Conservation (phyloP, 92 coral and sea anemone genomes). For the Ricordea florida region DNA sequence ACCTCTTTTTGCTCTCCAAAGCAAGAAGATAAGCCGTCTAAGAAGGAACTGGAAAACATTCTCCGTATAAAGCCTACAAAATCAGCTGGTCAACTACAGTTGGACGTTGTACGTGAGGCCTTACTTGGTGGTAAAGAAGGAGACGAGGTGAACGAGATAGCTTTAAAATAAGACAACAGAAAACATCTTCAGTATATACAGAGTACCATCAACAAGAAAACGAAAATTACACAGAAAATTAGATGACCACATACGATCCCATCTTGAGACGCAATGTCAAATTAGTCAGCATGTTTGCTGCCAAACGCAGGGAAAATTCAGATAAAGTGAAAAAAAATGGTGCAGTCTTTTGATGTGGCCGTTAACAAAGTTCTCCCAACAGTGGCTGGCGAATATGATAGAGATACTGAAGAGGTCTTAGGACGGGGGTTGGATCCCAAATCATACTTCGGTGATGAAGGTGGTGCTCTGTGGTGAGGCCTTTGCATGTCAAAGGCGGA, state of each 20-base stretch:
- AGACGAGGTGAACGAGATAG: constrained; percentile 3
- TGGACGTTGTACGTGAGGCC: constrained; percentile 38
- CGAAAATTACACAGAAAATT: constrained; percentile 17
- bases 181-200: constrained; percentile 11
- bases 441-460: constrained; percentile 58
- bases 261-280: constrained; percentile 41
- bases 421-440: constrained; percentile 41
- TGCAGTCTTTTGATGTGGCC: constrained; percentile 20
- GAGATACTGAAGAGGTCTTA: neutral
- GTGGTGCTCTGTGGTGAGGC: constrained; percentile 61
- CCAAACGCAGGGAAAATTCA: constrained; percentile 54
- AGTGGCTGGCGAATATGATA: constrained; percentile 28
- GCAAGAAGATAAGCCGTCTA: neutral
- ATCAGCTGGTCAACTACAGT: constrained; percentile 16
- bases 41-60: neutral
- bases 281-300: constrained; percentile 23
- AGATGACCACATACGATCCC: constrained; percentile 59
- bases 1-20: constrained; percentile 23
- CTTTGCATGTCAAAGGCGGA: constrained; percentile 43
- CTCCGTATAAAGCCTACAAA: constrained; percentile 30
- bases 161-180: constrained; percentile 3
- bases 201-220: neutral
- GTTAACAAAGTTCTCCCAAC: constrained; percentile 38
- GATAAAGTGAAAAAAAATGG: constrained; percentile 22
- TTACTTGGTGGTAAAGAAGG: constrained; percentile 13